Conservation (phyloP, 2,888 invertebrate species). For the Mesoligia furuncula region DNA sequence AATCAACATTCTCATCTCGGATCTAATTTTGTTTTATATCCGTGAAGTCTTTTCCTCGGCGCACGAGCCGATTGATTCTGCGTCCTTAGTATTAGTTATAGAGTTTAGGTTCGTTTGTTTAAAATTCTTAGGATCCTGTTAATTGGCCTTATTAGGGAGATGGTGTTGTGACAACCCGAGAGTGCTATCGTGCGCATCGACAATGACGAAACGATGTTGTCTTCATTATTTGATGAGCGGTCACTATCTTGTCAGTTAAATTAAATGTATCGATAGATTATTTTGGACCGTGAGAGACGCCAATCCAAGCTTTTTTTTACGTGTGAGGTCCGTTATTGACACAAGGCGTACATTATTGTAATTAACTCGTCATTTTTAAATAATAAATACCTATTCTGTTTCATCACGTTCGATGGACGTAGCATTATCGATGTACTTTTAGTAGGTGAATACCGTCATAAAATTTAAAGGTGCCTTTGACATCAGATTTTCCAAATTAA, state of each 20-base stretch:
- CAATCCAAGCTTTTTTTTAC: slow-evolving; percentile 84
- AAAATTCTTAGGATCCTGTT: slow-evolving; percentile 81
- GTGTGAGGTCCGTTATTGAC: slow-evolving; percentile 85
- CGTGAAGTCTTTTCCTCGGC: slow-evolving; percentile 73
- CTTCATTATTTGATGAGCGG: slow-evolving; percentile 90
- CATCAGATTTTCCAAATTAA: slow-evolving; percentile 66
- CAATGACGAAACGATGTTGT: slow-evolving; percentile 91
- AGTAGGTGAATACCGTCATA: slow-evolving; percentile 64
- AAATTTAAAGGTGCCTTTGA: slow-evolving; percentile 66
- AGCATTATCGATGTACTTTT: slow-evolving; percentile 62
- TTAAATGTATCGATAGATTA: slow-evolving; percentile 91
- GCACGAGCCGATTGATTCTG: slow-evolving; percentile 67
- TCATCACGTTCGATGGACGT: slow-evolving; percentile 57
- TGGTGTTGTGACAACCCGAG: slow-evolving; percentile 90
- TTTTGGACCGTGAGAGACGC: slow-evolving; percentile 88
- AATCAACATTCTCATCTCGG: slow-evolving; percentile 81
- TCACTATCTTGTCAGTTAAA: slow-evolving; percentile 90
- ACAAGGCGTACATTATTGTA: slow-evolving; percentile 78
- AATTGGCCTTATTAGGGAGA: slow-evolving; percentile 90
- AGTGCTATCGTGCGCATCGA: slow-evolving; percentile 90
- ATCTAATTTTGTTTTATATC: slow-evolving; percentile 75
- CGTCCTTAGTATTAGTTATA: slow-evolving; percentile 74
- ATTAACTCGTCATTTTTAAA: slow-evolving; percentile 78
- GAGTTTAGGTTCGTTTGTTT: slow-evolving; percentile 79
- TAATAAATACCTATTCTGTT: slow-evolving; percentile 68